A percentile compares a stretch with the other conserved stretches of the same genome.
Conservation (phyloP, 2,888 invertebrate genomes). For the Litoditis marina region DNA sequence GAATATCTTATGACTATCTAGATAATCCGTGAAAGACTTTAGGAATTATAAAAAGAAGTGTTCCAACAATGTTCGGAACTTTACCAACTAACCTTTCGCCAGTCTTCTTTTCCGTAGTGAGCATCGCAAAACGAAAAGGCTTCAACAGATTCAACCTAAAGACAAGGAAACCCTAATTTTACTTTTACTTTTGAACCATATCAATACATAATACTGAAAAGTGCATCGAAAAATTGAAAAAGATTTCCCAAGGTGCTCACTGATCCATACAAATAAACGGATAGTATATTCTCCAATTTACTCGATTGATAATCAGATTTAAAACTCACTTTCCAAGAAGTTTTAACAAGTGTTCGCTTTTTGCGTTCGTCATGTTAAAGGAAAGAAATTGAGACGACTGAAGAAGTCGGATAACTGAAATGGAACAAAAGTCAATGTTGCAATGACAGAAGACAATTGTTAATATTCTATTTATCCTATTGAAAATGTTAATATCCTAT, state of each 20-base stretch:
- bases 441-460: too few relatives aligned
- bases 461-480: too few relatives aligned
- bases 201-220: too few relatives aligned
- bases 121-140: slow-evolving; percentile 24
- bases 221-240: too few relatives aligned
- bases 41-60: background rate
- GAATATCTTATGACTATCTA: too few relatives aligned
- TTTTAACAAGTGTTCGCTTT: slow-evolving; percentile 12
- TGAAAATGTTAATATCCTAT: too few relatives aligned
- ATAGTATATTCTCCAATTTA: too few relatives aligned
- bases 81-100: slow-evolving; percentile 3
- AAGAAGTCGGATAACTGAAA: slow-evolving; percentile 19
- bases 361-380: slow-evolving; percentile 17
- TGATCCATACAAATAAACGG: too few relatives aligned
- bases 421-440: background rate
- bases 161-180: too few relatives aligned
- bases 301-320: background rate
- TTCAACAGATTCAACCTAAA: slow-evolving; percentile 19
- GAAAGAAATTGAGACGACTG: slow-evolving; percentile 19
- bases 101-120: slow-evolving; percentile 11
- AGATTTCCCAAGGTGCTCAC: too few relatives aligned
- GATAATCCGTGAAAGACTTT: background rate
- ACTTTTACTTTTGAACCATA: too few relatives aligned
- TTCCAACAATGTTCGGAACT: background rate
- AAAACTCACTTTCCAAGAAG: slow-evolving; percentile 10